Evolutionary conservation across 1,140 invertebrate species (phyloP), one percentile per base, ranked within the genome.

Genomic region (Araneus ventricosus): DNA sequence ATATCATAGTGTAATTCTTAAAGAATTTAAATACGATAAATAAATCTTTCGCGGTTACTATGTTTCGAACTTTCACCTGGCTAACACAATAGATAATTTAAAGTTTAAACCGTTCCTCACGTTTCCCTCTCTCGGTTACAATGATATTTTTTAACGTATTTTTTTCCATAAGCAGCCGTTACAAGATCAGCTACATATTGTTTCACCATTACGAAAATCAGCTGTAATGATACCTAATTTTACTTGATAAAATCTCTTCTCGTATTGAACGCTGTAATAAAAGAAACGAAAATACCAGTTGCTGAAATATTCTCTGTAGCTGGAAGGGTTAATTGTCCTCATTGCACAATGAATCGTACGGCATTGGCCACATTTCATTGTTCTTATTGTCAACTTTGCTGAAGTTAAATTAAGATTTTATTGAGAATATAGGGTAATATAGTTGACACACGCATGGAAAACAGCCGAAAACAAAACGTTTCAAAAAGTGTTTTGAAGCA

Each of bases 131-230:
- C 20, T 24, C 8, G 6, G 6, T 7, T 14, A 57, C 52, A 57
- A 14, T 1, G 8, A 57, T 17, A 63, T n/a, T 63, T 63, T 63
- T 20, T 63, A 63, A 63, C n/a, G 22, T 75, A n/a, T 75, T 10
- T 34, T 75, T 75, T 75, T 20, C 63, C 70, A 75, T 20, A 3
- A 37, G 17, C 17, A 1, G 20, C 30, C 4, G 34, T 37, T 52
- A 75, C 4, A 75, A 75, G 59, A 27, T 37, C 27, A 34, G 17
- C 30, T 52, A 1, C 20, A 37, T 37, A 75, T 75, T 75, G 70
- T 75, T 37, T 22, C 27, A 37, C 70, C 70, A 75, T 75, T 75
- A 75, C 70, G 70, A 75, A 75, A 75, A 75, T 75, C 70, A 75
- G 30, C 30, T 22, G 34, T 75, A 75, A 75, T 37, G 70, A 75